These are phyloP conservation scores for Ernsta delagoae DNA, from an alignment of 2,888 invertebrate species.

Conservation along the genomic window DNA sequence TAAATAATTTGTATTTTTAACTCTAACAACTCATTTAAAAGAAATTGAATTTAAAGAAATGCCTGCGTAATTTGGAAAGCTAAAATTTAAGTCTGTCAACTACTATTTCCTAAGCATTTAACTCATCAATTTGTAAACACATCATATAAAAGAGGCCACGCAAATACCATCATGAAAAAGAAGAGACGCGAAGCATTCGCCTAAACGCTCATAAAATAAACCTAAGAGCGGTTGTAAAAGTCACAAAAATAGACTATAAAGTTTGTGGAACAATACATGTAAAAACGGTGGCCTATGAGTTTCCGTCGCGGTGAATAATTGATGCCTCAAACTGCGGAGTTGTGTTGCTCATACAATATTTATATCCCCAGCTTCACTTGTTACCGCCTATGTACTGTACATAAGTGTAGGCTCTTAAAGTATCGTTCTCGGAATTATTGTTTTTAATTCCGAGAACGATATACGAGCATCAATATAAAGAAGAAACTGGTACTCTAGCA, in stretches of 20 bases:
- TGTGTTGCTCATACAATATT: conserved; percentile 83
- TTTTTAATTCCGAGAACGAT: conserved; percentile 13
- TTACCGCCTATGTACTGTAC: conserved; percentile 62
- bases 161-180: neutral
- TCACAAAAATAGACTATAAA: conserved; percentile 78
- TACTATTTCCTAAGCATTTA: neutral
- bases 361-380: conserved; percentile 72
- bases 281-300: conserved; percentile 73
- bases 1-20: too few species aligned
- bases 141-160: neutral
- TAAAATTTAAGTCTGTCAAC: too few species aligned
- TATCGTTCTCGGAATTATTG: conserved; percentile 23
- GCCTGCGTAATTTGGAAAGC: too few species aligned
- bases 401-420: conserved; percentile 39
- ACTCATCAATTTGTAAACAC: neutral
- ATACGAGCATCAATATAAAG: too few species aligned
- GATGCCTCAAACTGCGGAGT: conserved; percentile 83
- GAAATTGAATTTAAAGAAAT: too few species aligned
- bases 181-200: conserved; percentile 30
- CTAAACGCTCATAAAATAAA: conserved; percentile 63
- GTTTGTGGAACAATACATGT: conserved; percentile 74
- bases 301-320: conserved; percentile 80
- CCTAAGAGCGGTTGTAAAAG: conserved; percentile 66
- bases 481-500: too few species aligned
- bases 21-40: too few species aligned